phyloP scores from a whole-genome alignment of 2,797 vertebrate species.

The Enteromius treurensis region DNA sequence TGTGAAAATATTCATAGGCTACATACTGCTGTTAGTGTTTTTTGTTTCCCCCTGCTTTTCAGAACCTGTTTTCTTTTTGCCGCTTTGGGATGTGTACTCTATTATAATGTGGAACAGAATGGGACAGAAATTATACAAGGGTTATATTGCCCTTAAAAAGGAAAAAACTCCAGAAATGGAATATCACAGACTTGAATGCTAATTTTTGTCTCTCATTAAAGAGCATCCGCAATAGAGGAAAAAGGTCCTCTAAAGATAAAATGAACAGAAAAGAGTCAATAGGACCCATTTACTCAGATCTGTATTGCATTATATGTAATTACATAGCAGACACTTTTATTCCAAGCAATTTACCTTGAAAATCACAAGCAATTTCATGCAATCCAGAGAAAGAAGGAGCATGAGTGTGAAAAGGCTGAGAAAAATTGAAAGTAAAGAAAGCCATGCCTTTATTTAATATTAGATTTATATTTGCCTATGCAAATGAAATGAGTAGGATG shows the following conservation, averaged over 20 bases:
- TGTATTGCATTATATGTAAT: slow-evolving; percentile 18
- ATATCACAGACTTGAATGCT: slow-evolving; percentile 22
- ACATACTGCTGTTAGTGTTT: background rate
- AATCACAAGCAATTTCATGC: slow-evolving; percentile 13
- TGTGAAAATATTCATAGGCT: background rate
- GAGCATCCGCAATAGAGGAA: background rate
- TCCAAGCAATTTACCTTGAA: background rate
- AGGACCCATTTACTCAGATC: background rate
- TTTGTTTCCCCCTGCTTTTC: background rate
- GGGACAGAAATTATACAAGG: background rate
- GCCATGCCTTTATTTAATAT: slow-evolving; percentile 6
- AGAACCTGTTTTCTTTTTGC: background rate
- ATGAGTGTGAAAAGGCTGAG: background rate
- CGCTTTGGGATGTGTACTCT: background rate
- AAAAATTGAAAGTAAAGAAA: background rate
- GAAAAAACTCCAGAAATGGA: background rate
- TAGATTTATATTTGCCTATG: background rate
- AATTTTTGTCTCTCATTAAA: background rate
- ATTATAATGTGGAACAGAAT: slow-evolving; percentile 1
- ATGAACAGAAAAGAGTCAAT: background rate
- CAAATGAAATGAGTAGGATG: background rate
- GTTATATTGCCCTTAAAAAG: background rate
- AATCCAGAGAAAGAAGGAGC: background rate
- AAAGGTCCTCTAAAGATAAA: background rate
- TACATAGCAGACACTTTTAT: slow-evolving; percentile 8